These are phyloP conservation scores for Crocuta crocuta DNA, from an alignment of 2,113 vertebrate species.

Conservation along the genomic window DNA sequence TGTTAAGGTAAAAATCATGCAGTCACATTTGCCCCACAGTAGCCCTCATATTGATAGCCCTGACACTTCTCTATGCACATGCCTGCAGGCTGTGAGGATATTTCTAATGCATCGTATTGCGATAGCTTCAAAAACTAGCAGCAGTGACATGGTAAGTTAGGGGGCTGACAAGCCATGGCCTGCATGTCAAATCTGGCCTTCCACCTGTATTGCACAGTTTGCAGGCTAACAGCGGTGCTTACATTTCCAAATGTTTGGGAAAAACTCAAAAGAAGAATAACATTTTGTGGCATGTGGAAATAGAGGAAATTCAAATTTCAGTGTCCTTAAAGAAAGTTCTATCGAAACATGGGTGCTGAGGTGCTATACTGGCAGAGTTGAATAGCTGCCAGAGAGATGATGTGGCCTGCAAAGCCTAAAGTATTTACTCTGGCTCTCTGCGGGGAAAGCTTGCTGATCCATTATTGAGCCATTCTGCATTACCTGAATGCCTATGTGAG, in stretches of 20 bases:
- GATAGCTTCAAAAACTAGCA: neutral
- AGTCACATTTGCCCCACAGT: too few species aligned
- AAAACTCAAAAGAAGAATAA: neutral
- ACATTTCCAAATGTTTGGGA: neutral
- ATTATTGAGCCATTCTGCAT: neutral
- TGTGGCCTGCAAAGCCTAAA: neutral
- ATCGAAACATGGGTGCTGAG: neutral
- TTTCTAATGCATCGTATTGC: neutral
- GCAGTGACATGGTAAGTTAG: neutral
- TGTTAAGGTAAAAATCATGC: neutral
- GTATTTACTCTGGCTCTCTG: neutral
- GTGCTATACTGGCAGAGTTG: neutral
- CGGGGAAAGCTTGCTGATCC: neutral
- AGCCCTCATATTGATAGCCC: too few species aligned
- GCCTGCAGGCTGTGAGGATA: neutral
- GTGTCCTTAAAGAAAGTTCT: neutral
- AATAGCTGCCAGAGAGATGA: too few species aligned
- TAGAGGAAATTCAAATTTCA: neutral
- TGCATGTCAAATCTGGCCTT: accelerated
- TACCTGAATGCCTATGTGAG: neutral
- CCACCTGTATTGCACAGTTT: neutral
- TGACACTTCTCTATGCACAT: accelerated
- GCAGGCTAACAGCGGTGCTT: neutral
- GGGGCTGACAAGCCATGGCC: neutral
- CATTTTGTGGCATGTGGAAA: neutral